phyloP scores from a whole-genome alignment of 2,113 vertebrate genomes.

The Hylia prasina region DNA sequence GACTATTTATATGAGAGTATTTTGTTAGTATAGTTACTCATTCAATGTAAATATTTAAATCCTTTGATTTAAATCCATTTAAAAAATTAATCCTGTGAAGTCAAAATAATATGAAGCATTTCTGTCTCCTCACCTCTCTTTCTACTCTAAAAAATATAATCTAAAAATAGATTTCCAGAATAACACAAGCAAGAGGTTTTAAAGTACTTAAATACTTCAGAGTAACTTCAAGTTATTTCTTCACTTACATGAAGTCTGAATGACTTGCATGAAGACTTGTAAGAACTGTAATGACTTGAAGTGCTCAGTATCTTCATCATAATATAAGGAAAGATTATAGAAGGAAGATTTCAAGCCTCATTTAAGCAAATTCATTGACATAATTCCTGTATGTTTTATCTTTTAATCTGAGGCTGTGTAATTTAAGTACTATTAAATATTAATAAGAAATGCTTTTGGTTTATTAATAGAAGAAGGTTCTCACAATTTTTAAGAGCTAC shows the following conservation, averaged over 20 bases:
- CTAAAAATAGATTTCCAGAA: neutral
- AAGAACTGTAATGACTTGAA: neutral
- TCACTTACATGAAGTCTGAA: neutral
- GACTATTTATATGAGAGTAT: neutral
- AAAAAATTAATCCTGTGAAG: neutral
- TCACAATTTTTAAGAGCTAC: neutral
- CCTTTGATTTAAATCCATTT: neutral
- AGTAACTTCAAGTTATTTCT: neutral
- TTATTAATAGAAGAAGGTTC: neutral
- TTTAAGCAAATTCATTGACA: neutral
- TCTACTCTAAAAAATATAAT: neutral
- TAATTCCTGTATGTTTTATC: neutral
- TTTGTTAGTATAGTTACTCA: neutral
- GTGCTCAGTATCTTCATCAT: neutral
- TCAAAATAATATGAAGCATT: neutral
- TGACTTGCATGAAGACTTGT: neutral
- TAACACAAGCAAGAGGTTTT: neutral
- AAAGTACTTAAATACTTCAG: neutral
- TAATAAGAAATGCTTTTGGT: neutral
- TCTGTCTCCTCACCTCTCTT: neutral
- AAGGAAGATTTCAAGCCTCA: neutral
- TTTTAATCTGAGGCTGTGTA: neutral
- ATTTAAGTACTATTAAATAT: neutral
- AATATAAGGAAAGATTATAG: neutral
- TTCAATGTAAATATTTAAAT: conserved; percentile 19